Base-by-base conservation (phyloP, 2,797 vertebrate species). In the Ctenopoma multispine region DNA sequence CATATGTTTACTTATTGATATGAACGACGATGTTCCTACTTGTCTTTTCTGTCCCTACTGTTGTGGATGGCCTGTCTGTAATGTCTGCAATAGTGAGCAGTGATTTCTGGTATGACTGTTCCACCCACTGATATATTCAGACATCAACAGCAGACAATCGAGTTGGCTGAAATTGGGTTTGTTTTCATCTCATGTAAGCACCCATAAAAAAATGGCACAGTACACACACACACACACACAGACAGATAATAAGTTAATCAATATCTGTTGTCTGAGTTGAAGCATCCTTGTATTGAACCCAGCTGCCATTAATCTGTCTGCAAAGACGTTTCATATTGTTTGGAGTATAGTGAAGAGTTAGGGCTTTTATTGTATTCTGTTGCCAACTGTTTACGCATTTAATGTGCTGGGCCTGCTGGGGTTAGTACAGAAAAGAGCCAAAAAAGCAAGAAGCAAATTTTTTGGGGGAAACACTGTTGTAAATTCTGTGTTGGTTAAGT, bases 401-500 rank as follows among this genome's bases (percentile, higher is more conserved):
- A 18, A 73, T 62, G 9, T 56, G 11, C 11, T 58, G n/a, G 36
- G n/a, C n/a, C 14, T 46, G 47, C 31, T 40, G 7, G 23, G 17
- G 2, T 34, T 53, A 43, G 54, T 15, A 58, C 31, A 74, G 34
- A 68, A 48, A 57, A 44, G 24, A 60, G 23, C 14, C 41, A 34
- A 53, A 31, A 49, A 8, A n/a, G 14, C 36, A 34, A 44, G 31
- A 36, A 11, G 53, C 14, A 50, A 63, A 66, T 1, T 0, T 66
- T 59, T 20, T 29, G 23, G 21, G 27, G 50, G 14, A 63, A 78
- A 79, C 34, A 44, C n/a, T 18, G 38, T 38, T 50, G 57, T 63
- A 73, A 75, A 72, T 54, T 49, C 31, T 60, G 34, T 18, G 64
- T 67, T 66, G 29, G 24, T 24, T 38, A 43, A 61, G 27, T 18